phyloP scores from a whole-genome alignment of 2,797 vertebrate genomes.

The Enteromius fasciolatus region DNA sequence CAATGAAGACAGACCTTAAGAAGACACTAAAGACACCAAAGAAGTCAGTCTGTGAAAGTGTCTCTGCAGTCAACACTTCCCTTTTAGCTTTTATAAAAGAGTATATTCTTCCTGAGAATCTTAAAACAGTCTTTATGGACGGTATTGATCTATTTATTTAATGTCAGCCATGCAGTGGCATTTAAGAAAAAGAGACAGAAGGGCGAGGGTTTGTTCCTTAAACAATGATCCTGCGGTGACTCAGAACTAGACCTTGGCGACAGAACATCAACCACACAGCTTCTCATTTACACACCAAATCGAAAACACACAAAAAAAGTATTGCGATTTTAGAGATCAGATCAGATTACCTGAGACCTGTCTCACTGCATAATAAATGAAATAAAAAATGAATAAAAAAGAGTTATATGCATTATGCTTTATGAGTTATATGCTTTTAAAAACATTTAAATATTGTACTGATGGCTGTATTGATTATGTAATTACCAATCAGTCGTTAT shows the following conservation, averaged over 20 bases:
- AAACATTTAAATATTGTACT: no score
- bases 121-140: neutral
- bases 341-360: neutral
- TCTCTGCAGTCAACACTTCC: neutral
- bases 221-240: slow-evolving; percentile 22
- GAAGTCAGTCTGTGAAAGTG: neutral
- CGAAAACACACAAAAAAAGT: slow-evolving; percentile 23
- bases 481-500: neutral
- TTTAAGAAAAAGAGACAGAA: slow-evolving; percentile 19
- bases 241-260: slow-evolving; percentile 24
- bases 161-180: slow-evolving; percentile 21
- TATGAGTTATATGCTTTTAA: neutral
- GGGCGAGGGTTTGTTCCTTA: neutral
- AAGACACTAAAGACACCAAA: no score
- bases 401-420: no score
- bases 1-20: neutral
- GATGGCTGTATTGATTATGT: neutral
- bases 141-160: slow-evolving; percentile 35
- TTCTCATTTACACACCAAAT: slow-evolving; percentile 33
- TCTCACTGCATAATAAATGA: neutral
- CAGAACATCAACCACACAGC: slow-evolving; percentile 9
- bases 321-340: slow-evolving; percentile 25
- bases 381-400: neutral
- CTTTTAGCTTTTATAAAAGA: slow-evolving; percentile 12
- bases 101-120: slow-evolving; percentile 14